A percentile compares a stretch with the other conserved stretches of the same genome.
Evolutionary conservation across 2,113 vertebrate species (phyloP).

Genomic region (Tonatia bakeri): DNA sequence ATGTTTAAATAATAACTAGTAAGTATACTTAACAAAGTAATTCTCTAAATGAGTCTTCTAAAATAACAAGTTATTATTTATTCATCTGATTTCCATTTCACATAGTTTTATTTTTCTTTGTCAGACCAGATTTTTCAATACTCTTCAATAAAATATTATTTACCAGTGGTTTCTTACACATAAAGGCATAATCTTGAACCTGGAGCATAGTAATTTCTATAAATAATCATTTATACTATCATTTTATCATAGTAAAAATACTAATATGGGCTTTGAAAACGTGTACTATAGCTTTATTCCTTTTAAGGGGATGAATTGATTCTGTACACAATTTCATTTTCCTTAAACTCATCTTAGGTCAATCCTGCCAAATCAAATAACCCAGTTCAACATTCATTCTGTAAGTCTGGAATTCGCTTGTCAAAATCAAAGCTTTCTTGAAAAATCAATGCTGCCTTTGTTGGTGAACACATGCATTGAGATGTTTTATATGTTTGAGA

Average conservation of each 20-base stretch:
- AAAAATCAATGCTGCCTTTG: slow-evolving; percentile 41
- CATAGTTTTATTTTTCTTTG: background rate
- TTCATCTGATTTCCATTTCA: background rate
- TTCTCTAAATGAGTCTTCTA: background rate
- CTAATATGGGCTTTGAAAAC: background rate
- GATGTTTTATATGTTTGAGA: background rate
- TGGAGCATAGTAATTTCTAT: background rate
- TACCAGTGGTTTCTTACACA: background rate
- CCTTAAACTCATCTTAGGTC: background rate
- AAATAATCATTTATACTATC: background rate
- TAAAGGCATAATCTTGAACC: background rate
- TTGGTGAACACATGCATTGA: slow-evolving; percentile 22
- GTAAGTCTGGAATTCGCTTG: background rate
- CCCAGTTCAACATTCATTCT: slow-evolving; percentile 15
- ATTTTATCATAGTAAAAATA: slow-evolving; percentile 27
- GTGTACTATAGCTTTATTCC: background rate
- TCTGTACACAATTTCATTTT: slow-evolving; percentile 30
- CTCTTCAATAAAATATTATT: background rate
- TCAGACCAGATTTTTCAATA: background rate
- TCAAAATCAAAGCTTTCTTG: slow-evolving; percentile 26
- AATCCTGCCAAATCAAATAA: slow-evolving; percentile 24
- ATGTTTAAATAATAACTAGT: background rate
- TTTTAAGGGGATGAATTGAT: background rate
- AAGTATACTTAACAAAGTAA: background rate
- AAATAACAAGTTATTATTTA: background rate